Base-by-base conservation (phyloP, 2,888 invertebrate genomes). In the Melitaea athalia region DNA sequence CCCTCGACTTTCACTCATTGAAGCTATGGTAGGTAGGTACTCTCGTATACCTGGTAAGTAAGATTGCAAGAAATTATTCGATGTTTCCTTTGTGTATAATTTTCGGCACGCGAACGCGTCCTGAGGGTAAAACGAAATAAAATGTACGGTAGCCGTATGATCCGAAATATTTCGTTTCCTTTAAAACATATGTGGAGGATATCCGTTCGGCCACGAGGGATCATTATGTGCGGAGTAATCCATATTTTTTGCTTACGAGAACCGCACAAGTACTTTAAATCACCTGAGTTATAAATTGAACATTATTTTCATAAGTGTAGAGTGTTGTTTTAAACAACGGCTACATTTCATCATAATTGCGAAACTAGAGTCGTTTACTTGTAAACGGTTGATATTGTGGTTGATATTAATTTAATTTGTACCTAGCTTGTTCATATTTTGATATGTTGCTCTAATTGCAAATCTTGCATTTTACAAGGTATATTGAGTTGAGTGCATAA, bases 101-200 rank as follows among this genome's bases (percentile, higher is more conserved):
- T 91, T 91, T 86, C 85, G 83, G 83, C 92, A 91, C 89, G 91
- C 89, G 87, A 88, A 83, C 79, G 74, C 74, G 74, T 75, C 80
- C 80, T 80, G 76, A 73, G 73, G 80, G 77, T 76, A 80, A 81
- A 80, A 79, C 75, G 75, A 73, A 71, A 69, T 65, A 73, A 75
- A 73, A 75, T 79, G 79, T 85, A 89, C 89, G 85, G 91, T 91
- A 91, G 90, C 89, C 75, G 74, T 77, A 71, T 69, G 65, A 70
- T 75, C 74, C 66, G 76, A 76, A 76, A 76, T 75, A 74, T 86
- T 86, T 84, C 86, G 80, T 85, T 86, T 86, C 80, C 78, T 81
- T 81, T 80, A 80, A 76, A 82, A 84, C 86, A 84, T 83, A 85
- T 86, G 87, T 81, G 80, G 79, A 89, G 92, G 92, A 92, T 91